phyloP scores from a whole-genome alignment of 2,888 invertebrate species.

The Harmothoe impar region DNA sequence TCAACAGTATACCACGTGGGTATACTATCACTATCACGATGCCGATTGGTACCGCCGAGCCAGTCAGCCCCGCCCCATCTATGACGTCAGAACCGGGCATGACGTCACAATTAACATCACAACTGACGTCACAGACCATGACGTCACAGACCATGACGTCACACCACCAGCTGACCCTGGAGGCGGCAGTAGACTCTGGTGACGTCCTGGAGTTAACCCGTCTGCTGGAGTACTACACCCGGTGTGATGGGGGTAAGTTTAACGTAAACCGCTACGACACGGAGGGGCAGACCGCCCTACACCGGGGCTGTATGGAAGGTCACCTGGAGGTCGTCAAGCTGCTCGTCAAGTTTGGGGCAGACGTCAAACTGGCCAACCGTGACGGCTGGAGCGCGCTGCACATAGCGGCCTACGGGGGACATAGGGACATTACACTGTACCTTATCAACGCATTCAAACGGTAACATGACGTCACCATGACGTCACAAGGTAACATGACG shows the following conservation, averaged over 20 bases:
- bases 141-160: not conserved
- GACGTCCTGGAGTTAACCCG: slow-evolving; percentile 79
- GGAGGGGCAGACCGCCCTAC: slow-evolving; percentile 83
- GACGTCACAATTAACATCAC: not conserved
- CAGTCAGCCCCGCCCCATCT: not conserved
- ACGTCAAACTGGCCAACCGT: slow-evolving; percentile 82
- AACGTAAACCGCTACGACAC: slow-evolving; percentile 83
- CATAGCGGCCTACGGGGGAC: slow-evolving; percentile 83
- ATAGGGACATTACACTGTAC: slow-evolving; percentile 72
- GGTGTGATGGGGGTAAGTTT: slow-evolving; percentile 79
- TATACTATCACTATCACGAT: not conserved
- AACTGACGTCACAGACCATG: not conserved
- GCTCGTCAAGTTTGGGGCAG: slow-evolving; percentile 83
- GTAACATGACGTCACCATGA: too few species aligned
- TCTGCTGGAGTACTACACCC: slow-evolving; percentile 78
- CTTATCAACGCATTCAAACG: slow-evolving; percentile 66
- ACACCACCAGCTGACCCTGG: slow-evolving; percentile 77
- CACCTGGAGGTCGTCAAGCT: slow-evolving; percentile 83
- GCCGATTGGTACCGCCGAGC: not conserved
- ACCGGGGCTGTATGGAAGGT: slow-evolving; percentile 82
- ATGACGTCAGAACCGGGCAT: not conserved
- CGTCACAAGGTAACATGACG: slow-evolving; percentile 58
- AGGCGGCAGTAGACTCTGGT: slow-evolving; percentile 81
- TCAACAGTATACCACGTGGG: too few species aligned
- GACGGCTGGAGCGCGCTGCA: slow-evolving; percentile 83